phyloP scores from a whole-genome alignment of 2,113 vertebrate genomes.

The Gopherus flavomarginatus region DNA sequence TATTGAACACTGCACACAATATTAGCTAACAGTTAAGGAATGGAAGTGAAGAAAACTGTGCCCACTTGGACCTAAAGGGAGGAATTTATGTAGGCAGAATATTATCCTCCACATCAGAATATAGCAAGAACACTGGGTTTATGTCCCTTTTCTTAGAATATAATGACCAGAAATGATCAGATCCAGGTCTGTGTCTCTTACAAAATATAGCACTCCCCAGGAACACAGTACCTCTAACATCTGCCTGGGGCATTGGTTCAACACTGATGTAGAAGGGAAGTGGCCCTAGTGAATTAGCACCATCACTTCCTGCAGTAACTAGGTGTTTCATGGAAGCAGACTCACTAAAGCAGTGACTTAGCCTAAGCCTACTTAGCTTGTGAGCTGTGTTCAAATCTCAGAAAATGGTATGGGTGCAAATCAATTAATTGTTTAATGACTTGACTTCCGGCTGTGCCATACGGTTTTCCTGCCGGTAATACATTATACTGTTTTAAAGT shows the following conservation, averaged over 20 bases:
- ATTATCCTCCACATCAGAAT: background rate
- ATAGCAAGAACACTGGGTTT: background rate
- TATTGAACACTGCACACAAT: background rate
- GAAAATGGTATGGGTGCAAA: background rate
- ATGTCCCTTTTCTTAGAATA: background rate
- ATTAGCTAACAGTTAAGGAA: background rate
- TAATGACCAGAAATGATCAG: background rate
- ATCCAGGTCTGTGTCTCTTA: background rate
- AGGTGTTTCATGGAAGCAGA: background rate
- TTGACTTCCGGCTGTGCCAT: fast-evolving
- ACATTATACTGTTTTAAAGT: background rate
- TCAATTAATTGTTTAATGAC: background rate
- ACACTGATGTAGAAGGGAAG: background rate
- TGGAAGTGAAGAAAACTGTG: background rate
- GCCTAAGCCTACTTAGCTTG: background rate
- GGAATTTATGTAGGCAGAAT: background rate
- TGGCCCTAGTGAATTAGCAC: background rate
- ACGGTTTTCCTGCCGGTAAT: background rate
- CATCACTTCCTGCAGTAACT: background rate
- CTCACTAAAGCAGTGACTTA: background rate
- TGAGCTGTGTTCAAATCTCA: background rate
- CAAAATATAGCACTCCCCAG: background rate
- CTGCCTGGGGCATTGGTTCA: background rate
- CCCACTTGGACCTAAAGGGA: background rate
- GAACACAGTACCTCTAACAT: background rate